phyloP scores from a whole-genome alignment of 2,797 vertebrate species.

The Lerista edwardsae region DNA sequence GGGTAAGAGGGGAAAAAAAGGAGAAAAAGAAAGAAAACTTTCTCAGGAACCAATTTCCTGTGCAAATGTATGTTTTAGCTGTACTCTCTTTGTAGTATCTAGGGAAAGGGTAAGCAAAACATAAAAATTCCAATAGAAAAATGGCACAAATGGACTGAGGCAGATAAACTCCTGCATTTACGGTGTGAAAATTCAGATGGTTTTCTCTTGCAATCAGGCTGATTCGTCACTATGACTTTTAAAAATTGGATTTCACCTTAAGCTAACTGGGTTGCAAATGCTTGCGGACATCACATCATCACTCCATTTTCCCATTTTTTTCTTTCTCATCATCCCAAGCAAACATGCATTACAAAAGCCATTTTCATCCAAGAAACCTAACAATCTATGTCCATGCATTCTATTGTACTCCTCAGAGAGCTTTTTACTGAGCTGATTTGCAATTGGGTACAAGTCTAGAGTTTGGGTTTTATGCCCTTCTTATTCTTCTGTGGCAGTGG shows the following conservation, averaged over 20 bases:
- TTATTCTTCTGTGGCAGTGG: too few relatives aligned
- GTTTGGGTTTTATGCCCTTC: background rate
- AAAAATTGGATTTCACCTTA: conserved; percentile 12
- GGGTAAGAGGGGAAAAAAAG: background rate
- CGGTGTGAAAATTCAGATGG: background rate
- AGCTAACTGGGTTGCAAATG: conserved; percentile 47
- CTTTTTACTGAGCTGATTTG: background rate
- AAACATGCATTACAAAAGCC: conserved; percentile 36
- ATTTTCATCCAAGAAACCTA: conserved; percentile 39
- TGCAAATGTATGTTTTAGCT: background rate
- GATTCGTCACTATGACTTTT: background rate
- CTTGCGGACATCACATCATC: background rate
- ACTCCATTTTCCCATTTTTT: background rate
- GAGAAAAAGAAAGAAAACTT: conserved; percentile 11
- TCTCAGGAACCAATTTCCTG: conserved; percentile 4
- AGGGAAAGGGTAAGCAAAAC: conserved; percentile 27
- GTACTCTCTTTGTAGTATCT: conserved; percentile 1
- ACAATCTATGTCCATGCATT: background rate
- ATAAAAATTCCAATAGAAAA: conserved; percentile 30
- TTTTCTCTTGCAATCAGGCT: background rate
- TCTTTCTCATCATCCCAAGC: background rate
- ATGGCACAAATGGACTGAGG: conserved; percentile 8
- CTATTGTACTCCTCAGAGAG: background rate
- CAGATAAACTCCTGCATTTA: conserved; percentile 14
- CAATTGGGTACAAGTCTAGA: background rate